Evolutionary conservation across 2,888 invertebrate species (phyloP).

Genomic region (Ametastegia equiseti): DNA sequence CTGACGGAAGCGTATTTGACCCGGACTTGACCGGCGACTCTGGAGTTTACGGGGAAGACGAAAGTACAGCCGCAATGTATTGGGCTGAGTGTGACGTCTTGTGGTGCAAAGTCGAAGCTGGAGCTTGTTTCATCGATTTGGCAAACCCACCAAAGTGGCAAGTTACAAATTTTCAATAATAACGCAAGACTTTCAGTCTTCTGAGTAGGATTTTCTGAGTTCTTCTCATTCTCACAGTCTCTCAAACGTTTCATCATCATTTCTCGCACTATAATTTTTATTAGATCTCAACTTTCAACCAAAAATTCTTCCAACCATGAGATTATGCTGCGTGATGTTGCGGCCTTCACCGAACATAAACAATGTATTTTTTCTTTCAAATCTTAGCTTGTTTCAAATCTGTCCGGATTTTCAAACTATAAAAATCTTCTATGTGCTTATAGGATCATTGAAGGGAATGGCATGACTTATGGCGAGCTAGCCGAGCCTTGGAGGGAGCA

Average conservation of each 20-base stretch:
- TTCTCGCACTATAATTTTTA: not conserved
- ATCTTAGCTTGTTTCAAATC: not conserved
- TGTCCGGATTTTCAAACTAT: not conserved
- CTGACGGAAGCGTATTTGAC: conserved; percentile 89
- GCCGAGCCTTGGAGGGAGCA: conserved; percentile 86
- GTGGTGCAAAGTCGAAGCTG: conserved; percentile 90
- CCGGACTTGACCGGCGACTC: conserved; percentile 84
- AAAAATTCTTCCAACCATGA: not conserved
- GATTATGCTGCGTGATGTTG: not conserved
- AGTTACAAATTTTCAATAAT: conserved; percentile 26
- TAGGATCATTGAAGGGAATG: conserved; percentile 81
- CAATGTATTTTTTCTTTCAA: not conserved
- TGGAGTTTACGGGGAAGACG: conserved; percentile 89
- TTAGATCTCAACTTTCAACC: not conserved
- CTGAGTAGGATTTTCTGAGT: not conserved
- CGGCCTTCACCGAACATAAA: not conserved
- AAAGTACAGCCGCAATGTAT: conserved; percentile 83
- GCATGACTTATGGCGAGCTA: conserved; percentile 81
- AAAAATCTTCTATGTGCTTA: conserved; percentile 27
- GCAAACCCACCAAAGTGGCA: conserved; percentile 88
- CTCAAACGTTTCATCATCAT: not conserved
- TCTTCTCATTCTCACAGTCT: not conserved
- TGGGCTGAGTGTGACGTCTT: conserved; percentile 90
- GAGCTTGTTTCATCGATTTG: conserved; percentile 88
- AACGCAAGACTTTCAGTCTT: not conserved